Conservation (phyloP, 2,797 vertebrate species). For the Melanotaenia boesemani region DNA sequence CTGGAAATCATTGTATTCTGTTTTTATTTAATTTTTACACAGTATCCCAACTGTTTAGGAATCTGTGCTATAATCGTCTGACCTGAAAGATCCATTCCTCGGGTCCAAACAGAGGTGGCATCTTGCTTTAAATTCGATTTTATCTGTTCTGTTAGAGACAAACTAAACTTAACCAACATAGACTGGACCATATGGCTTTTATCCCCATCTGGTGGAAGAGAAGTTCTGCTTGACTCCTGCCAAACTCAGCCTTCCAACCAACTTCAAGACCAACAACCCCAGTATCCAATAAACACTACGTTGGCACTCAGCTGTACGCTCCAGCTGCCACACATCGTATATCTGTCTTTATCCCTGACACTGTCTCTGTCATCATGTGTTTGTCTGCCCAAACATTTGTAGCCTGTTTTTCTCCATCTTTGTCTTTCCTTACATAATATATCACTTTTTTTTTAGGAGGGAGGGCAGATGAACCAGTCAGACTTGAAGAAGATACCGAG, state of each 20-base stretch:
- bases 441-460: background rate
- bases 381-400: background rate
- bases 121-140: slow-evolving; percentile 59
- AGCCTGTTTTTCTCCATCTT: background rate
- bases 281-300: background rate
- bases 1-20: too few species aligned
- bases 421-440: background rate
- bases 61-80: too few species aligned
- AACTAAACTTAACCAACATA: slow-evolving; percentile 19
- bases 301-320: background rate
- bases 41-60: too few species aligned
- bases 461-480: background rate
- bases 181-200: slow-evolving; percentile 45
- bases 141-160: slow-evolving; percentile 44
- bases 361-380: background rate
- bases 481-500: too few species aligned
- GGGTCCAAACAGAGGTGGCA: slow-evolving; percentile 50
- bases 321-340: background rate
- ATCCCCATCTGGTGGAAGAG: slow-evolving; percentile 42
- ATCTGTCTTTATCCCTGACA: background rate
- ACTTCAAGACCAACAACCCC: background rate
- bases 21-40: too few species aligned
- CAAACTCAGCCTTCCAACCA: background rate
- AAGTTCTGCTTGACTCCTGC: background rate
- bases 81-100: too few species aligned